These are phyloP conservation scores for Procavia capensis DNA, from an alignment of 2,113 vertebrate genomes.

Conservation along the genomic window DNA sequence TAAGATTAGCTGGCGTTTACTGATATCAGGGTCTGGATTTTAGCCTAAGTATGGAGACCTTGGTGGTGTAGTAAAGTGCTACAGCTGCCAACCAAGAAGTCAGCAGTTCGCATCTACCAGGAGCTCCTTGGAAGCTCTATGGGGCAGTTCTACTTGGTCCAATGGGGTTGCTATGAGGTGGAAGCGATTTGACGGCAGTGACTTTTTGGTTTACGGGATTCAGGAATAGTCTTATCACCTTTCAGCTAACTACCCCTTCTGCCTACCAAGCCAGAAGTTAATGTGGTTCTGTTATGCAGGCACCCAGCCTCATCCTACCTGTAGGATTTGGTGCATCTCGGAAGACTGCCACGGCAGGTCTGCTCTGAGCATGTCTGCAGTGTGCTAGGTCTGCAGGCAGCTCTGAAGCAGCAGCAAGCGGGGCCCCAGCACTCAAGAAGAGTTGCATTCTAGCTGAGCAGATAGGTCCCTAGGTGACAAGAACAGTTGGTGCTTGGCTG, in stretches of 20 bases:
- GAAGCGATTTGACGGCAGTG: too few relatives aligned
- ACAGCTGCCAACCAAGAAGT: too few relatives aligned
- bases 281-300: neutral
- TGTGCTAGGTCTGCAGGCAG: fast-evolving
- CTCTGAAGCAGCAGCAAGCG: neutral
- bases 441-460: fast-evolving
- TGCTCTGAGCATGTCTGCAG: fast-evolving
- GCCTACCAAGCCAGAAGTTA: neutral
- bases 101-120: too few relatives aligned
- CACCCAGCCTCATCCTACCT: neutral
- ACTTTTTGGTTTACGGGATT: too few relatives aligned
- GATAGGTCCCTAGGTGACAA: neutral
- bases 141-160: too few relatives aligned
- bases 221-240: neutral
- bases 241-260: neutral
- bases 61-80: too few relatives aligned
- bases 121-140: too few relatives aligned
- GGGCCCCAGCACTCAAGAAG: too few relatives aligned
- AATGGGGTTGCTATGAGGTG: too few relatives aligned
- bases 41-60: neutral
- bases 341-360: fast-evolving
- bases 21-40: neutral
- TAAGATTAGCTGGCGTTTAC: neutral
- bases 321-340: neutral
- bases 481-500: neutral